Evolutionary conservation across 2,888 invertebrate genomes (phyloP), one percentile per base, ranked within the genome.

Genomic region (Dynastes tityus): DNA sequence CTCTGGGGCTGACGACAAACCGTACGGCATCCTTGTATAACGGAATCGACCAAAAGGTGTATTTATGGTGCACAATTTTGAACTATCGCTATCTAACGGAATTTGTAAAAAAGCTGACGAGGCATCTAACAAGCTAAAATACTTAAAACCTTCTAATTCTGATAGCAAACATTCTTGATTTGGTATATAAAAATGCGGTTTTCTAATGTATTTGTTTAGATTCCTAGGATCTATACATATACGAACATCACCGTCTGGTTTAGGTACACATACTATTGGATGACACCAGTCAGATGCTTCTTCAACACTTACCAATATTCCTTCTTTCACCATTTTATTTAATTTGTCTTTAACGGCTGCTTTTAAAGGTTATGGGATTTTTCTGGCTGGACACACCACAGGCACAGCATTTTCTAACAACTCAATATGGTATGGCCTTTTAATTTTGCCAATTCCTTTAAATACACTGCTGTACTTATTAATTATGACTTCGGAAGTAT

Each of bases 61-160:
- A 29, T 71, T 73, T 11, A 81, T 78, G 13, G 80, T 82, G 67
- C 82, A 82, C 1, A 82, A 67, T 70, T 71, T 76, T 27, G 80
- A 58, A 68, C 81, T 82, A 76, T 81, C 73, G 64, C 81, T 71
- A 49, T 79, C 79, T 8, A 82, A 76, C 22, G 80, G 79, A 8
- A 82, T 78, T 70, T 82, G 82, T 45, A 80, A 79, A 74, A 82
- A 82, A 9, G 79, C 81, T 37, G 79, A 37, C 49, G 79, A 70
- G 29, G 80, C 81, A 76, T 82, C 81, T 8, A 82, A 51, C 49
- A 80, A 76, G 27, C 80, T 80, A 64, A 80, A 79, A 40, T 70
- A 76, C 68, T 77, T 22, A 27, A 70, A 53, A 16, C 63, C 76
- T 40, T 29, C 32, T 68, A 77, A 45, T 53, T 77, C 16, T 61